Conservation (phyloP, 2,888 invertebrate genomes). For the Lasioglossum malachurum region DNA sequence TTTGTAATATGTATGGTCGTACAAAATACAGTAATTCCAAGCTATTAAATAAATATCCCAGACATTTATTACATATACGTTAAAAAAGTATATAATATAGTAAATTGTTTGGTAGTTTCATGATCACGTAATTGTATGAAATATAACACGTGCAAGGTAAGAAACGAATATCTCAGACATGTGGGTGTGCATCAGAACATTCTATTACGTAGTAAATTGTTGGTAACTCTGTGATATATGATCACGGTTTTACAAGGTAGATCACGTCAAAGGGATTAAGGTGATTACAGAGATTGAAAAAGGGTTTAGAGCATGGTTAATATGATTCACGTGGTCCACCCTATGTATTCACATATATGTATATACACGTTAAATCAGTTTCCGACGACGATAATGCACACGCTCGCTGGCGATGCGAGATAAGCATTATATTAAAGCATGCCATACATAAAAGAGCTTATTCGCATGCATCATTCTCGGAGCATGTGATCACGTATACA, state of each 20-base stretch:
- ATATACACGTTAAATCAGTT: not conserved
- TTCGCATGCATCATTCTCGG: conserved; percentile 8
- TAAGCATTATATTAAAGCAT: conserved; percentile 16
- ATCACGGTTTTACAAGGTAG: not conserved
- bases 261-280: not conserved
- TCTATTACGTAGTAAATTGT: not conserved
- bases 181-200: not conserved
- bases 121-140: not conserved
- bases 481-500: not conserved
- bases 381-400: conserved; percentile 22
- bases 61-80: not conserved
- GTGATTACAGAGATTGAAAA: not conserved
- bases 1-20: not conserved
- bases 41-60: not conserved
- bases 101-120: not conserved
- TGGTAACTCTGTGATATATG: not conserved
- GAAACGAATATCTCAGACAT: not conserved
- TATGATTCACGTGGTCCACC: not conserved
- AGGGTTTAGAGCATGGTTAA: not conserved
- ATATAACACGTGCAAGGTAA: not conserved
- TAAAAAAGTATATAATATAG: not conserved
- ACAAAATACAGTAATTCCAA: not conserved
- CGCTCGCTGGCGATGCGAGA: conserved; percentile 12
- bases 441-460: conserved; percentile 4
- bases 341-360: not conserved